Evolutionary conservation across 2,888 invertebrate species (phyloP).

Genomic region (Netelia melanura): DNA sequence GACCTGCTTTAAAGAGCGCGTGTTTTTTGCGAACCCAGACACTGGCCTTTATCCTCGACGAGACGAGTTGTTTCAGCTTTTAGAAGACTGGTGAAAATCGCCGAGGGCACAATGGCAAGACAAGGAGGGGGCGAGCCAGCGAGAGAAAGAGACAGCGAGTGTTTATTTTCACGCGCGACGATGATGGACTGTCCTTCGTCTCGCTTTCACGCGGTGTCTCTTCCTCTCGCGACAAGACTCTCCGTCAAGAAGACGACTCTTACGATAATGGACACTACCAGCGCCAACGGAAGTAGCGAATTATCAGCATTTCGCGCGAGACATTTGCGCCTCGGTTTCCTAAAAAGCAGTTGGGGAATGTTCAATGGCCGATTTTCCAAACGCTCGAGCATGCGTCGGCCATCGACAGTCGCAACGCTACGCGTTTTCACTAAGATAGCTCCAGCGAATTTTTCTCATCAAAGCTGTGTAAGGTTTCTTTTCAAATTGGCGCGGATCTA

Average conservation of each 20-base stretch:
- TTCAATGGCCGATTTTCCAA: conserved; percentile 27
- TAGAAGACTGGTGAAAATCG: conserved; percentile 56
- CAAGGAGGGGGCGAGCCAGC: neutral
- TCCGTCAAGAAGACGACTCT: conserved; percentile 9
- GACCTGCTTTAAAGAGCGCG: conserved; percentile 74
- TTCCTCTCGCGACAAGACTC: conserved; percentile 43
- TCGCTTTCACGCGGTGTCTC: neutral
- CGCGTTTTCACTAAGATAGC: conserved; percentile 29
- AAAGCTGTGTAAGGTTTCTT: conserved; percentile 46
- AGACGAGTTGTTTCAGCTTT: conserved; percentile 58
- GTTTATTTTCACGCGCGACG: conserved; percentile 51
- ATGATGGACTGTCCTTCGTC: conserved; percentile 19
- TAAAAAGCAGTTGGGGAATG: neutral
- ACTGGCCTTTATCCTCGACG: conserved; percentile 43
- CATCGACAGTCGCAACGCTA: neutral
- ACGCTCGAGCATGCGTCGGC: neutral
- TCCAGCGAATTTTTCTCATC: conserved; percentile 40
- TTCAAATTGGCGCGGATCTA: conserved; percentile 2
- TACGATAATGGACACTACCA: conserved; percentile 15
- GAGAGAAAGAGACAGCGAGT: conserved; percentile 13
- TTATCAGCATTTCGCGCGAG: conserved; percentile 54
- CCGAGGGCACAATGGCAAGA: neutral
- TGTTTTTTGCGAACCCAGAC: conserved; percentile 21
- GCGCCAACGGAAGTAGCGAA: conserved; percentile 62
- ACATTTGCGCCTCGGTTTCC: neutral